Evolutionary conservation across 1,140 invertebrate genomes (phyloP).

Genomic region (Lucilia cuprina): DNA sequence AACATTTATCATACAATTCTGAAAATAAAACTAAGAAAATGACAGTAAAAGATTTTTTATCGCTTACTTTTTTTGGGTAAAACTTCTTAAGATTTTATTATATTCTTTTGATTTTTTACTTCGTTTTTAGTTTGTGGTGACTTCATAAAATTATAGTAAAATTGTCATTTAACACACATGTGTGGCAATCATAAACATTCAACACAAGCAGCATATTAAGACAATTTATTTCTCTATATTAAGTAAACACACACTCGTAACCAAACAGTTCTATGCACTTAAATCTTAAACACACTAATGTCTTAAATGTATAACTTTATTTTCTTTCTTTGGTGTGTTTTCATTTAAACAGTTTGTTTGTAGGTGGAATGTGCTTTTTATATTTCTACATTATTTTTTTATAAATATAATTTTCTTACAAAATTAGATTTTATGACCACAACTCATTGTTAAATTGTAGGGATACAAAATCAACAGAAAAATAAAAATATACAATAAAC

Average conservation of each 20-base stretch:
- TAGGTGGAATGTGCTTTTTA: neutral
- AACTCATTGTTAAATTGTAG: slow-evolving; percentile 15
- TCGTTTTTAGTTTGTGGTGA: neutral
- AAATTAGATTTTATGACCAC: slow-evolving; percentile 34
- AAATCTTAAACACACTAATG: neutral
- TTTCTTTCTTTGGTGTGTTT: neutral
- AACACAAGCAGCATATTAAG: slow-evolving; percentile 19
- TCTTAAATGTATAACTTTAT: neutral
- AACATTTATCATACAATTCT: neutral
- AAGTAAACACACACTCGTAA: neutral
- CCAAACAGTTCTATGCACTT: neutral
- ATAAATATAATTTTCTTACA: slow-evolving; percentile 28
- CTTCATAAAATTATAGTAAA: slow-evolving; percentile 35
- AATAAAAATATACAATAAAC: neutral
- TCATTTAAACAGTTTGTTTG: neutral
- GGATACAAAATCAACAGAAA: neutral
- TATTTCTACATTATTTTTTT: neutral
- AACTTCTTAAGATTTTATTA: slow-evolving; percentile 4
- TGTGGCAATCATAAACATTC: slow-evolving; percentile 33
- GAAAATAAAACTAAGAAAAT: neutral
- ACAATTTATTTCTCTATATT: slow-evolving; percentile 24
- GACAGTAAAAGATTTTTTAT: neutral
- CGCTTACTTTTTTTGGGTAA: neutral
- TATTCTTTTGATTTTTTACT: neutral
- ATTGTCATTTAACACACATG: slow-evolving; percentile 31